phyloP scores from a whole-genome alignment of 2,797 vertebrate genomes.

The Serranus cabrilla region DNA sequence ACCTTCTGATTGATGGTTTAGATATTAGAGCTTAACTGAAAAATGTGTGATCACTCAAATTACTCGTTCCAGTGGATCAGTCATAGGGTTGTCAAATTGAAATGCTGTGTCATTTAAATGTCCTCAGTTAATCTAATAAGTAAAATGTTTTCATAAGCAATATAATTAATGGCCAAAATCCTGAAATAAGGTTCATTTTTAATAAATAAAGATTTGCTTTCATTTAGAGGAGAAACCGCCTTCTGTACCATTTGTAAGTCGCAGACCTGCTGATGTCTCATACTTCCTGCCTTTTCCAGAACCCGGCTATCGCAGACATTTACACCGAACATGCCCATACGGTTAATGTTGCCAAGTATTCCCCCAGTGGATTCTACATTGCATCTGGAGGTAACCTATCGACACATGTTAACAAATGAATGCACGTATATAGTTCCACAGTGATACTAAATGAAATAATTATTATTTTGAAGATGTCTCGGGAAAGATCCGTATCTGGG shows the following conservation, averaged over 20 bases:
- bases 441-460: neutral
- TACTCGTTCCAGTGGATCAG: neutral
- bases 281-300: slow-evolving; percentile 81
- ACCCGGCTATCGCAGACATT: slow-evolving; percentile 95
- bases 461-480: slow-evolving; percentile 86
- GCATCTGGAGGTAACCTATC: slow-evolving; percentile 94
- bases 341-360: slow-evolving; percentile 95
- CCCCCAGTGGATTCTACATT: slow-evolving; percentile 97
- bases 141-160: neutral
- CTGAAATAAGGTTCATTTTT: neutral
- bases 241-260: neutral
- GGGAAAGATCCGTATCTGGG: slow-evolving; percentile 98
- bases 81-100: neutral
- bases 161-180: neutral
- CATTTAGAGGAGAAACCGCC: neutral
- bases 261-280: slow-evolving; percentile 15
- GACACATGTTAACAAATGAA: neutral
- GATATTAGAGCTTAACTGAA: neutral
- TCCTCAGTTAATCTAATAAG: neutral
- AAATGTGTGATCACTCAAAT: neutral
- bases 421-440: neutral
- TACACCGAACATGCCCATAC: slow-evolving; percentile 96
- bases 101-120: neutral
- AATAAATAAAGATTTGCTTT: neutral
- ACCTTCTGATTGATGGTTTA: neutral